Evolutionary conservation across 2,888 invertebrate species (phyloP).

Genomic region (Odontocolon sp.): DNA sequence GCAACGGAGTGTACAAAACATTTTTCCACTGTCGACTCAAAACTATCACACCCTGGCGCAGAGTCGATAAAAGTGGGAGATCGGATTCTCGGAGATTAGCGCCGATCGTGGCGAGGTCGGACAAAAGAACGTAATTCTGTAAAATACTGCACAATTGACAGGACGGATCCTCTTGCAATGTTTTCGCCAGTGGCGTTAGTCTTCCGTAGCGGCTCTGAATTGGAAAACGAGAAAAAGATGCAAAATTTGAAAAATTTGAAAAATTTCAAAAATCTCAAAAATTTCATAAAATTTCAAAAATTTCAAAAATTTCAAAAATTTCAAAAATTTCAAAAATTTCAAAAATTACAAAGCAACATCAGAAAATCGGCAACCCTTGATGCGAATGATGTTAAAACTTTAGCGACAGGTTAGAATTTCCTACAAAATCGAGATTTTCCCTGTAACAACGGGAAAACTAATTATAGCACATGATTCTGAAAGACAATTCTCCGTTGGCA

Average conservation of each 20-base stretch:
- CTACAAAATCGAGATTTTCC: not conserved
- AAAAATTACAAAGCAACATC: no score
- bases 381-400: no score
- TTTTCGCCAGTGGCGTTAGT: slow-evolving; percentile 92
- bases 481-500: slow-evolving; percentile 31
- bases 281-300: no score
- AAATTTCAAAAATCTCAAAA: slow-evolving; percentile 3
- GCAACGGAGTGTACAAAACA: slow-evolving; percentile 94
- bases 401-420: not conserved
- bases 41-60: slow-evolving; percentile 97
- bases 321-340: no score
- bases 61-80: slow-evolving; percentile 92
- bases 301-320: no score
- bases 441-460: not conserved
- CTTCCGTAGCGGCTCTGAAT: slow-evolving; percentile 94
- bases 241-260: no score
- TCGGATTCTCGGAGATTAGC: slow-evolving; percentile 91
- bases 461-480: slow-evolving; percentile 11
- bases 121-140: slow-evolving; percentile 90
- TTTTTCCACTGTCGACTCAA: slow-evolving; percentile 98
- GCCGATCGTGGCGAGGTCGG: slow-evolving; percentile 90
- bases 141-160: slow-evolving; percentile 95
- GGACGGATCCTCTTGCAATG: slow-evolving; percentile 97
- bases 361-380: no score
- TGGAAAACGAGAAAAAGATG: no score